Evolutionary conservation across 1,140 invertebrate genomes (phyloP), one percentile per base, ranked within the genome.

Genomic region (Phthorimaea operculella): DNA sequence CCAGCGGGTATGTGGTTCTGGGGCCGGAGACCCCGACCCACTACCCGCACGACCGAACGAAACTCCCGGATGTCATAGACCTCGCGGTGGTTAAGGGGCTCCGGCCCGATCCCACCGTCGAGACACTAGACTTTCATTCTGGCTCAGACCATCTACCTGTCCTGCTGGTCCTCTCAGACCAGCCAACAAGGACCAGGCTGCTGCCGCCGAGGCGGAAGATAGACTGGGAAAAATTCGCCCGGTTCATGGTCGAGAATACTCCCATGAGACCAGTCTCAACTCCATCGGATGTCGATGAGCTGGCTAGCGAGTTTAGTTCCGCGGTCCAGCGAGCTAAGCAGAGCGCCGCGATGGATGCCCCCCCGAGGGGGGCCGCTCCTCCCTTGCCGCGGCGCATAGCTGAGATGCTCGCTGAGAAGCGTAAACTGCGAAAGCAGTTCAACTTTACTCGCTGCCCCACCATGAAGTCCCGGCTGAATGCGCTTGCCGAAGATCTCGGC

Each of bases 1-100:
- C 36, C 36, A 39, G 21, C 21, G 21, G 21, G 21, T 28, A 28
- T 6, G 21, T 28, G 2, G 51, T 59, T 0, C 1, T 21, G 9
- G 58, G 62, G 1, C 51, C 60, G 0, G 54, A 62, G 1, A 1
- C 12, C 10, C 63, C 60, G 21, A 28, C 36, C 36, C 36, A 39
- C 10, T n/a, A 10, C 36, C 10, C 36, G 36, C 36, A 39, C n/a
- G 10, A 39, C 10, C 3, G n/a, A 3, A 39, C 8, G 10, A 12
- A n/a, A n/a, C 10, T 10, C 36, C 10, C 36, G 10, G 36, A 39
- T 39, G 36, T 39, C 10, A 10, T 39, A n/a, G 36, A 39, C n/a
- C 10, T 39, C 3, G 36, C n/a, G 36, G 36, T 39, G 10, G n/a
- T 10, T 9, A 39, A n/a, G n/a, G 36, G 36, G 10, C 36, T 39